Conservation (phyloP, 2,888 invertebrate genomes). For the Caenorhabditis becei region DNA sequence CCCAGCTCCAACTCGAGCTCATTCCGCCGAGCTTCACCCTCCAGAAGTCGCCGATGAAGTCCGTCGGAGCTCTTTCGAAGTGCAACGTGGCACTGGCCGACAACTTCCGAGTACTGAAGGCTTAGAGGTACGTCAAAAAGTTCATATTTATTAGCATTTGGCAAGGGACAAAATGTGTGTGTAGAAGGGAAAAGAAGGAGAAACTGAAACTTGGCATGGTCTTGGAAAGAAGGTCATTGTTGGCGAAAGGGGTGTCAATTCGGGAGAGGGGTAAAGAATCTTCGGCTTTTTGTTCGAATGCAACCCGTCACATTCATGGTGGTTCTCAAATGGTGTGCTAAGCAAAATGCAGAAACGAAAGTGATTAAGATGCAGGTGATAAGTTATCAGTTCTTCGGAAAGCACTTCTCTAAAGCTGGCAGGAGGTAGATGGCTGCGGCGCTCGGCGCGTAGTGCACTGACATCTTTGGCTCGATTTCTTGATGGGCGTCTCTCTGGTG, state of each 20-base stretch:
- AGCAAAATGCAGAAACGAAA: too few relatives aligned
- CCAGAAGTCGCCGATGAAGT: slow-evolving; percentile 49
- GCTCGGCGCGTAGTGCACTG: slow-evolving; percentile 64
- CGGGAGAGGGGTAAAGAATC: neutral
- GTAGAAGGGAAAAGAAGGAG: neutral
- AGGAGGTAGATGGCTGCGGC: slow-evolving; percentile 62
- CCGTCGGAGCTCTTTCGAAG: slow-evolving; percentile 71
- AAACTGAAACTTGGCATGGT: slow-evolving; percentile 25
- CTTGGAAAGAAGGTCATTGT: neutral
- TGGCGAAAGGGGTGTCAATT: too few relatives aligned
- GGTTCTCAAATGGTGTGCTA: too few relatives aligned
- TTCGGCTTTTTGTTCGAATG: too few relatives aligned
- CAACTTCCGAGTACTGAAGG: slow-evolving; percentile 72
- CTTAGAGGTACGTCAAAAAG: slow-evolving; percentile 64
- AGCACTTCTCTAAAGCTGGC: slow-evolving; percentile 60
- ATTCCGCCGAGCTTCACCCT: slow-evolving; percentile 62
- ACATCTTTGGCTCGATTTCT: slow-evolving; percentile 53
- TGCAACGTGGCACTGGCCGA: slow-evolving; percentile 68
- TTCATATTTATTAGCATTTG: slow-evolving; percentile 5
- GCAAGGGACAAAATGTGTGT: slow-evolving; percentile 7
- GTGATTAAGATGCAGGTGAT: neutral
- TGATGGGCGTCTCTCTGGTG: slow-evolving; percentile 55
- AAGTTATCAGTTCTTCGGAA: slow-evolving; percentile 28
- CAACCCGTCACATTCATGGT: too few relatives aligned
- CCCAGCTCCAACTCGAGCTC: slow-evolving; percentile 66